phyloP scores from a whole-genome alignment of 2,113 vertebrate species.

The Pseudorectes ferrugineus region DNA sequence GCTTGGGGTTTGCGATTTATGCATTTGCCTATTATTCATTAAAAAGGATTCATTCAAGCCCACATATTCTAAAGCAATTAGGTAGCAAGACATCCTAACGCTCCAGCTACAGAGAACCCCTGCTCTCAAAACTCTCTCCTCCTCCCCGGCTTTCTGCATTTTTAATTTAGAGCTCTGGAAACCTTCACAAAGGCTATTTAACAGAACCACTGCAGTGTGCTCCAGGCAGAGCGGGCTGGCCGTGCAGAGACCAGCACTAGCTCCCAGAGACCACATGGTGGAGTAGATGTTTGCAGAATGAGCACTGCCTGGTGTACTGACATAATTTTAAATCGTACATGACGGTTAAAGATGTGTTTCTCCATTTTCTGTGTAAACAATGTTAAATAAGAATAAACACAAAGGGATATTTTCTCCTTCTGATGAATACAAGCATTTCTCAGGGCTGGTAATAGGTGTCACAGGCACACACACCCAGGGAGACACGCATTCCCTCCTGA shows the following conservation, averaged over 20 bases:
- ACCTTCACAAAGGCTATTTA: constrained; percentile 41
- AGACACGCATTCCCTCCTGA: not conserved
- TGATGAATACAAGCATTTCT: constrained; percentile 24
- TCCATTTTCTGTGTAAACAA: constrained; percentile 68
- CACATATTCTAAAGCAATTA: constrained; percentile 32
- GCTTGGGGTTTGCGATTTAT: not conserved
- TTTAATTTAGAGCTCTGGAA: constrained; percentile 36
- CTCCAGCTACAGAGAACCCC: not conserved
- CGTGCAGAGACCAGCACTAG: constrained; percentile 33
- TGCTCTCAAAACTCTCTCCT: not conserved
- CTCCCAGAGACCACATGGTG: constrained; percentile 63
- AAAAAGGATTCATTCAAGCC: constrained; percentile 6
- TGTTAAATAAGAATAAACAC: constrained; percentile 66
- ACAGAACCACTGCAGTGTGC: constrained; percentile 4
- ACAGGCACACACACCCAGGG: not conserved
- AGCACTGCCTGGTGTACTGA: not conserved
- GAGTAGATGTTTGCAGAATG: constrained; percentile 66
- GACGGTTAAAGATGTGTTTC: constrained; percentile 58
- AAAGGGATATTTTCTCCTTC: constrained; percentile 44
- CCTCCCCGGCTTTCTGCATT: not conserved
- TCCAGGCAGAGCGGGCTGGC: not conserved
- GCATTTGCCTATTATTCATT: constrained; percentile 9
- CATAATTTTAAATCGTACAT: constrained; percentile 42
- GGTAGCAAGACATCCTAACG: not conserved
- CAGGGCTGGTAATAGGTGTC: not conserved